phyloP scores from a whole-genome alignment of 1,140 invertebrate genomes.

The Geopemphigus sp. region DNA sequence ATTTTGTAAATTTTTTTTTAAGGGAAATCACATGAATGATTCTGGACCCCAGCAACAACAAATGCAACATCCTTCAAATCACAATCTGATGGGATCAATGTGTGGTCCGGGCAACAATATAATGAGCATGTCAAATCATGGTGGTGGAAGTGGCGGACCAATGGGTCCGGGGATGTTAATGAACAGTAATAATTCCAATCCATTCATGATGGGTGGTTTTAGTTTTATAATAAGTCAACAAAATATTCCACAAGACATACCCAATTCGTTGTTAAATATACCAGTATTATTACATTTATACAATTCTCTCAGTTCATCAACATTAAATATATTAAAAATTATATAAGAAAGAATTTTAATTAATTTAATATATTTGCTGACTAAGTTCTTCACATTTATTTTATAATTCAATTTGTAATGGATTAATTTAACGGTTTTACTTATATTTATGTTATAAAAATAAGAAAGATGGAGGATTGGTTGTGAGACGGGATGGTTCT shows the following conservation, averaged over 20 bases:
- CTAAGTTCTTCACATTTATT: neutral
- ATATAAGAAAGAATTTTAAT: too few species aligned
- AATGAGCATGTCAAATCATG: conserved; percentile 28
- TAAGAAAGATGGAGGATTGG: too few species aligned
- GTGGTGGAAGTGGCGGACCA: conserved; percentile 13
- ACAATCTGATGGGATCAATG: conserved; percentile 31
- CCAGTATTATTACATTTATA: too few species aligned
- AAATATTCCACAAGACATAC: too few species aligned
- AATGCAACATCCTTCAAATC: conserved; percentile 21
- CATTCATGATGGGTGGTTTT: conserved; percentile 27
- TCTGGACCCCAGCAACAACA: conserved; percentile 25
- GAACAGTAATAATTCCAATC: conserved; percentile 24
- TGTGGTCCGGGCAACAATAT: conserved; percentile 31
- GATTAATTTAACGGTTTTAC: too few species aligned
- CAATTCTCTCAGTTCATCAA: too few species aligned
- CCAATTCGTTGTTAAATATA: too few species aligned
- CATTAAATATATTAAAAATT: too few species aligned
- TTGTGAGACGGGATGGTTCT: too few species aligned
- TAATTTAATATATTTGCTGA: too few species aligned
- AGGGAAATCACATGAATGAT: conserved; percentile 39
- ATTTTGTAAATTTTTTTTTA: too few species aligned
- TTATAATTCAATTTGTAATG: neutral
- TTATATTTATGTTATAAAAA: too few species aligned
- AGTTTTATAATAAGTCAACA: conserved; percentile 42
- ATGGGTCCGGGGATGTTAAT: conserved; percentile 48